Conservation (phyloP, 2,888 invertebrate genomes). For the Andrena trimmerana region DNA sequence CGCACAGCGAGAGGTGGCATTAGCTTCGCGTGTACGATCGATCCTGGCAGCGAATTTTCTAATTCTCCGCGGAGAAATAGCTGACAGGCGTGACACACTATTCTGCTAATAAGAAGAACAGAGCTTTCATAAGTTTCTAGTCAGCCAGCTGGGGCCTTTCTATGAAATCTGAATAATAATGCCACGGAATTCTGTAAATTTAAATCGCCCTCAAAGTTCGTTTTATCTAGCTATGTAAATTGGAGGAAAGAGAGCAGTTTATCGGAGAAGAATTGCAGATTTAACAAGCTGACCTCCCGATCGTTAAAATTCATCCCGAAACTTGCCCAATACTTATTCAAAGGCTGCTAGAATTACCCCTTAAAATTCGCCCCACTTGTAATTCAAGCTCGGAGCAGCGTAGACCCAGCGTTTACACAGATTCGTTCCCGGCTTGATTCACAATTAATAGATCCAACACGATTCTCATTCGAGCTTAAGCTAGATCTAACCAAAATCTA, state of each 20-base stretch:
- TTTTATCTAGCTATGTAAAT: neutral
- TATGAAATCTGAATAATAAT: neutral
- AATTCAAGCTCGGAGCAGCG: neutral
- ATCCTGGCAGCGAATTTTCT: constrained; percentile 1
- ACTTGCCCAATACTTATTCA: neutral
- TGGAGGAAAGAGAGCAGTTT: neutral
- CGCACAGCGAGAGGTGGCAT: neutral
- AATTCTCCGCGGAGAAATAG: neutral
- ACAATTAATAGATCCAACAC: constrained; percentile 44
- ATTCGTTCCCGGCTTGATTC: constrained; percentile 20
- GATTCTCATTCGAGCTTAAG: constrained; percentile 33
- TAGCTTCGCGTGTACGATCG: neutral
- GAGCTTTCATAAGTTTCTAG: neutral
- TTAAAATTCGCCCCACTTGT: neutral
- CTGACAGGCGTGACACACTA: too few species aligned
- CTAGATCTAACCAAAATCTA: constrained; percentile 43
- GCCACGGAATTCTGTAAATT: neutral
- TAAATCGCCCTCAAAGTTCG: neutral
- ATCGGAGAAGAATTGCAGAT: neutral
- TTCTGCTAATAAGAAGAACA: too few species aligned
- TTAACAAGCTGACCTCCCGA: neutral
- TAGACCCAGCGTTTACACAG: constrained; percentile 11
- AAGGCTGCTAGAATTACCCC: neutral
- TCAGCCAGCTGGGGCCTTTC: neutral
- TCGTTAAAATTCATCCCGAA: neutral